Evolutionary conservation across 1,140 invertebrate species (phyloP).

Genomic region (Yoshiicerus persimilis): DNA sequence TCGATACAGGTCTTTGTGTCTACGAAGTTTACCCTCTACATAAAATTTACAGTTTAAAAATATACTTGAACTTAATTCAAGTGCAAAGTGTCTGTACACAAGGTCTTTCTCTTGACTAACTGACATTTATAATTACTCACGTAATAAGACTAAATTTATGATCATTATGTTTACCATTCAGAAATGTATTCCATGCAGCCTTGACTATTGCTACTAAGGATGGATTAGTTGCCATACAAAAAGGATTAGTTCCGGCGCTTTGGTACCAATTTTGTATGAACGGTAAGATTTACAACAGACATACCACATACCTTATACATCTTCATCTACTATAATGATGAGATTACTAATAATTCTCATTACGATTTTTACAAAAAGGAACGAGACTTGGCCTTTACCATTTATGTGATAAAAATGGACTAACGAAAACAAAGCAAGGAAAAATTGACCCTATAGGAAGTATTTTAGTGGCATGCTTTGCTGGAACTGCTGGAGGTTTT

Average conservation of each 20-base stretch:
- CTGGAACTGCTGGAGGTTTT: conserved; percentile 71
- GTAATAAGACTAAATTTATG: too few relatives aligned
- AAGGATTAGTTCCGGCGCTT: conserved; percentile 80
- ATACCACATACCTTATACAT: neutral
- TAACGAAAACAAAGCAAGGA: conserved; percentile 70
- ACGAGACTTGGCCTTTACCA: conserved; percentile 74
- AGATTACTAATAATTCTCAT: too few relatives aligned
- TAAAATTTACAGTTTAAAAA: too few relatives aligned
- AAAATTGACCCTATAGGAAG: conserved; percentile 68
- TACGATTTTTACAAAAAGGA: conserved; percentile 50
- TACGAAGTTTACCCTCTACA: too few relatives aligned
- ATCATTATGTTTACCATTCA: conserved; percentile 53
- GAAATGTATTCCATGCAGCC: conserved; percentile 69
- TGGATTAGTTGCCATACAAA: conserved; percentile 77
- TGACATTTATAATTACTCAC: too few relatives aligned
- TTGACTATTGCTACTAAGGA: conserved; percentile 65
- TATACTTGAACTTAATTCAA: too few relatives aligned
- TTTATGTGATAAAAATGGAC: conserved; percentile 67
- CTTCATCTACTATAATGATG: too few relatives aligned
- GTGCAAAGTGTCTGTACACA: too few relatives aligned
- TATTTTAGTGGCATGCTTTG: conserved; percentile 66
- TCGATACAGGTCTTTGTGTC: too few relatives aligned
- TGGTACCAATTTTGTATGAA: conserved; percentile 72
- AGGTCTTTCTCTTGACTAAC: too few relatives aligned
- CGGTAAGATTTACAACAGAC: too few relatives aligned